phyloP scores from a whole-genome alignment of 2,113 vertebrate genomes.

The Mormoops blainvillei region DNA sequence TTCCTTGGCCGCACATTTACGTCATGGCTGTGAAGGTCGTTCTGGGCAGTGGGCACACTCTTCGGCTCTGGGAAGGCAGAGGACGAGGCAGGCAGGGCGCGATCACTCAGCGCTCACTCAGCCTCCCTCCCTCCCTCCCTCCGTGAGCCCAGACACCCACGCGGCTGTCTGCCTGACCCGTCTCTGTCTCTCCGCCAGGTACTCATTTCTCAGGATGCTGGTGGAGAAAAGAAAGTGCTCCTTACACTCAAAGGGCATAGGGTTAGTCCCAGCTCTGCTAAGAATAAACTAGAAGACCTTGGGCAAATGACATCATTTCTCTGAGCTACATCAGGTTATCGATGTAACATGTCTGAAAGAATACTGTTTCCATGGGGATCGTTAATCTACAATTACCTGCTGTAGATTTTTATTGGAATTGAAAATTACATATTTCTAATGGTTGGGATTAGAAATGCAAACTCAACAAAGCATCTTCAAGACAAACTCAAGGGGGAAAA shows the following conservation, averaged over 20 bases:
- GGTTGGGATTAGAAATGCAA: neutral
- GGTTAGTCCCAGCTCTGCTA: neutral
- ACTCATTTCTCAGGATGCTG: neutral
- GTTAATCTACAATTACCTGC: neutral
- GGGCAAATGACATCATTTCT: neutral
- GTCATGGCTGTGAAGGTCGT: neutral
- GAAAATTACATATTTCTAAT: neutral
- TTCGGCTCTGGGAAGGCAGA: neutral
- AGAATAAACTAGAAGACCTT: neutral
- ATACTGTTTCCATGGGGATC: neutral
- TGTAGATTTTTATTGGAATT: neutral
- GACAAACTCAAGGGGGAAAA: neutral
- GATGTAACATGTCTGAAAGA: neutral
- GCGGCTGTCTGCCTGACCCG: neutral
- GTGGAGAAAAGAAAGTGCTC: neutral
- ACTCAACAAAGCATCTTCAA: neutral
- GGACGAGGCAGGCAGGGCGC: rapidly evolving
- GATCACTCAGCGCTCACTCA: rapidly evolving
- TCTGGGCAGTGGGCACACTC: neutral
- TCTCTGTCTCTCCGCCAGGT: neutral
- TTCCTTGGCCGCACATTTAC: neutral
- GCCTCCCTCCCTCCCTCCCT: too few relatives aligned
- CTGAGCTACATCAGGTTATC: neutral
- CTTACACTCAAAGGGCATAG: neutral
- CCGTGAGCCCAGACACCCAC: too few relatives aligned